These are phyloP conservation scores for Callaeas wilsoni DNA, from an alignment of 2,113 vertebrate genomes.

Conservation along the genomic window DNA sequence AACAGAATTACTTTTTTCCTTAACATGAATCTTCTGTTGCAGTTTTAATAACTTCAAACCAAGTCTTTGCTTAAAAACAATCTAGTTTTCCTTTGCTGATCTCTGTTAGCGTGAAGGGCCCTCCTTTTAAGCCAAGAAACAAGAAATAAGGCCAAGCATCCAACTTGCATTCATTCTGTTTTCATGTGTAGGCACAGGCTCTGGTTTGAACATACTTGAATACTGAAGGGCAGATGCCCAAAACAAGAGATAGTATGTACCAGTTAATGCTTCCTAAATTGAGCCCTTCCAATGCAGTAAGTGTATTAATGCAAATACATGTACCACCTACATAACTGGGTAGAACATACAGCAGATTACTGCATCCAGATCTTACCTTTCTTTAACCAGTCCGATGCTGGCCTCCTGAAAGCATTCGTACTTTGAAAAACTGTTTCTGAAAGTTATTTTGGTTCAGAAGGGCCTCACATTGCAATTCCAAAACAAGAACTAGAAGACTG, in stretches of 20 bases:
- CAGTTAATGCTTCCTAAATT: background rate
- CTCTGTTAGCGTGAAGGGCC: background rate
- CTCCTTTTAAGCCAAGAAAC: background rate
- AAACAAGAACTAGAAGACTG: conserved; percentile 49
- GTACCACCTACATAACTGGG: background rate
- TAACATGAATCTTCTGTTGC: background rate
- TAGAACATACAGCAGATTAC: background rate
- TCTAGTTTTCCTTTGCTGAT: background rate
- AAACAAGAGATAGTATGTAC: background rate
- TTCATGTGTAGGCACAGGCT: background rate
- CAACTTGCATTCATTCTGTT: background rate
- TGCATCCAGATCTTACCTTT: background rate
- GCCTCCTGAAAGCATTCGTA: background rate
- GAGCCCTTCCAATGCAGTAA: background rate
- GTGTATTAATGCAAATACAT: background rate
- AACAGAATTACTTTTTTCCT: background rate
- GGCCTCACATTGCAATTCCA: conserved; percentile 46
- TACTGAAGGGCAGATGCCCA: background rate
- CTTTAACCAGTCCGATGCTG: conserved; percentile 15
- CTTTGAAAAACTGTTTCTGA: background rate
- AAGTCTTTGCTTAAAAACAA: background rate
- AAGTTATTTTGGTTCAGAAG: conserved; percentile 48
- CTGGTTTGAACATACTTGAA: background rate
- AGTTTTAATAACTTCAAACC: background rate
- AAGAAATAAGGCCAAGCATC: background rate